These are phyloP conservation scores for Porites rus DNA, from an alignment of 92 coral and sea anemone species.

Conservation along the genomic window DNA sequence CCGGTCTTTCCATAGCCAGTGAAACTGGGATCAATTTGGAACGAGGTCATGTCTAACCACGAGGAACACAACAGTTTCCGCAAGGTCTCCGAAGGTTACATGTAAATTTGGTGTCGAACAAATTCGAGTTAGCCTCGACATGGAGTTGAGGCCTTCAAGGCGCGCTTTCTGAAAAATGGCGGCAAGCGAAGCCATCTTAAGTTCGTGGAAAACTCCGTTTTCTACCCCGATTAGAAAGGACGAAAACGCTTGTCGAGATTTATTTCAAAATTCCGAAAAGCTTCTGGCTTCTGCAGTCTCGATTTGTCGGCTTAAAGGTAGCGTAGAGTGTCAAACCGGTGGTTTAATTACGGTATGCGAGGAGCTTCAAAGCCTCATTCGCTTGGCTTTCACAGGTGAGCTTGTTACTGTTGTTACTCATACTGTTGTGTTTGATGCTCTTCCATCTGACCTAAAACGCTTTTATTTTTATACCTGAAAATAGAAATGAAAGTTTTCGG, in stretches of 20 bases:
- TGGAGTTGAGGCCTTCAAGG: conserved; percentile 6
- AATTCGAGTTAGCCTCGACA: neutral
- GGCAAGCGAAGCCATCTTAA: conserved; percentile 54
- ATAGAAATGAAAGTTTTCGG: no score
- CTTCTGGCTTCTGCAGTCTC: conserved; percentile 98
- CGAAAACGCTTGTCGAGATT: conserved; percentile 76
- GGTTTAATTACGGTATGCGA: conserved; percentile 96
- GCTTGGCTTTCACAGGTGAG: conserved; percentile 90
- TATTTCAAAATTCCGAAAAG: conserved; percentile 91
- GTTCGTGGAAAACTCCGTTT: conserved; percentile 81
- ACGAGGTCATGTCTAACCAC: conserved; percentile 1
- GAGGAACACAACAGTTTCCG: no score
- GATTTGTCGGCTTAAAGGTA: conserved; percentile 96
- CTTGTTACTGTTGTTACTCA: neutral
- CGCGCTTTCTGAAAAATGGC: conserved; percentile 79
- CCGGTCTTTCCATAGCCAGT: conserved; percentile 89
- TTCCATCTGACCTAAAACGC: no score
- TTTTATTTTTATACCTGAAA: no score
- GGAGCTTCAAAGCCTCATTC: conserved; percentile 92
- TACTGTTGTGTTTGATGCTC: no score
- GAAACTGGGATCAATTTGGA: conserved; percentile 37
- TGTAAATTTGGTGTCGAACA: no score
- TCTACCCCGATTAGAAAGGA: conserved; percentile 78
- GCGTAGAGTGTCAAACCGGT: conserved; percentile 97
- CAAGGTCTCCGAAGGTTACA: no score